Evolutionary conservation across 2,888 invertebrate species (phyloP).

Genomic region (Liposcelis brunnea): DNA sequence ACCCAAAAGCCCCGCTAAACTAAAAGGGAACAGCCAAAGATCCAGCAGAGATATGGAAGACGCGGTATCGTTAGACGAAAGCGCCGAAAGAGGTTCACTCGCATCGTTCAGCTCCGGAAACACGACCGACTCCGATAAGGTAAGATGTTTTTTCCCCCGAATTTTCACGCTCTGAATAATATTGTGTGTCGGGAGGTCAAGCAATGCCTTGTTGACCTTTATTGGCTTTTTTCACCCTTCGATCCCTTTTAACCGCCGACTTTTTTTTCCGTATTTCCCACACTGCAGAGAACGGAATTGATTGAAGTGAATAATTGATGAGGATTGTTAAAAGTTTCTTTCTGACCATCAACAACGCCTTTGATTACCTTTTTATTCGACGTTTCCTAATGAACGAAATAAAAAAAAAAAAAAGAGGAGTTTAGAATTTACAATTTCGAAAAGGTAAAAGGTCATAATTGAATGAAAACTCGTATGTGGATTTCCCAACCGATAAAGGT

Average conservation of each 20-base stretch:
- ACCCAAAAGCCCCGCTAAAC: constrained; percentile 69
- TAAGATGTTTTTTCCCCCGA: too few relatives aligned
- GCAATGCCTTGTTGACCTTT: neutral
- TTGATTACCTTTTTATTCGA: too few relatives aligned
- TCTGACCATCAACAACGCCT: too few relatives aligned
- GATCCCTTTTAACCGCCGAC: neutral
- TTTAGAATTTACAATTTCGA: constrained; percentile 11
- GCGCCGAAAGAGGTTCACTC: constrained; percentile 71
- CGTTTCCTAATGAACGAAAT: constrained; percentile 7
- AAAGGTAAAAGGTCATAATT: constrained; percentile 1
- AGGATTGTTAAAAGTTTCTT: too few relatives aligned
- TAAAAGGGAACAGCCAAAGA: constrained; percentile 52
- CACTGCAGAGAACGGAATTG: too few relatives aligned
- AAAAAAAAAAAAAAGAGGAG: constrained; percentile 13
- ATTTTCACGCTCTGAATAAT: too few relatives aligned
- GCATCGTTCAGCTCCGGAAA: constrained; percentile 89
- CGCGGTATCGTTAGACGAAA: constrained; percentile 60
- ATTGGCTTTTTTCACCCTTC: neutral
- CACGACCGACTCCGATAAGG: constrained; percentile 88
- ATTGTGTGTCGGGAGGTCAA: neutral
- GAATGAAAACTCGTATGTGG: too few relatives aligned
- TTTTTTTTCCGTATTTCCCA: constrained; percentile 1
- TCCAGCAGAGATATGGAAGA: constrained; percentile 85
- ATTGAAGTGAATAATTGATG: too few relatives aligned
- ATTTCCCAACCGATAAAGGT: too few relatives aligned